These are phyloP conservation scores for Poeciliopsis gracilis DNA, from an alignment of 2,797 vertebrate genomes.

Conservation along the genomic window DNA sequence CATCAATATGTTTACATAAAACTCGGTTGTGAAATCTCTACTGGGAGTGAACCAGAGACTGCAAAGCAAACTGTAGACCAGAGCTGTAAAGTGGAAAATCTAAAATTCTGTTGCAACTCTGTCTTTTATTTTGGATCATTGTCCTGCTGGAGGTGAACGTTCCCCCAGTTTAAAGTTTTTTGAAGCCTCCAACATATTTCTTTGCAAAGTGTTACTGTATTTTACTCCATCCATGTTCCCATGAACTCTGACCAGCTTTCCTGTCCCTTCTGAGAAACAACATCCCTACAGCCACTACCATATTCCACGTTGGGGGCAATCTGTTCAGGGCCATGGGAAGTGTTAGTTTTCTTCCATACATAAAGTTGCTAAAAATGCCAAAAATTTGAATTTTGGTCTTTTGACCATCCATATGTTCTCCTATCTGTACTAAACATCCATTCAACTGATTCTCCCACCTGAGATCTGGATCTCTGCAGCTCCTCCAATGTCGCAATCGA, in stretches of 20 bases:
- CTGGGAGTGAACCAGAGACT: background rate
- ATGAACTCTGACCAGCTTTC: background rate
- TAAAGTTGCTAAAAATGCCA: background rate
- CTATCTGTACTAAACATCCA: background rate
- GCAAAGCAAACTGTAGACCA: background rate
- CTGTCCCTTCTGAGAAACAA: background rate
- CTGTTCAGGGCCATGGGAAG: background rate
- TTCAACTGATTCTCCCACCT: background rate
- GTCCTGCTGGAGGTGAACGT: background rate
- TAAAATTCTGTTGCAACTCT: background rate
- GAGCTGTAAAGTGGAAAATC: background rate
- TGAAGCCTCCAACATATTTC: background rate
- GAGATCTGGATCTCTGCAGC: background rate
- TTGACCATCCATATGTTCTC: background rate
- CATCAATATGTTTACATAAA: background rate
- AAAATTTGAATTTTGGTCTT: background rate
- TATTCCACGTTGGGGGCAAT: background rate
- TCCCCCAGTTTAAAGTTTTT: background rate
- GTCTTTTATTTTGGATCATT: background rate
- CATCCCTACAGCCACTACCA: background rate
- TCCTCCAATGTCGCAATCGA: background rate
- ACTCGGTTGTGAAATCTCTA: background rate
- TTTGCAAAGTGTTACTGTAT: background rate
- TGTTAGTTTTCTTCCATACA: background rate
- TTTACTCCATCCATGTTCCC: background rate